phyloP scores from a whole-genome alignment of 2,113 vertebrate genomes.

The Pomatorhinus ruficollis region DNA sequence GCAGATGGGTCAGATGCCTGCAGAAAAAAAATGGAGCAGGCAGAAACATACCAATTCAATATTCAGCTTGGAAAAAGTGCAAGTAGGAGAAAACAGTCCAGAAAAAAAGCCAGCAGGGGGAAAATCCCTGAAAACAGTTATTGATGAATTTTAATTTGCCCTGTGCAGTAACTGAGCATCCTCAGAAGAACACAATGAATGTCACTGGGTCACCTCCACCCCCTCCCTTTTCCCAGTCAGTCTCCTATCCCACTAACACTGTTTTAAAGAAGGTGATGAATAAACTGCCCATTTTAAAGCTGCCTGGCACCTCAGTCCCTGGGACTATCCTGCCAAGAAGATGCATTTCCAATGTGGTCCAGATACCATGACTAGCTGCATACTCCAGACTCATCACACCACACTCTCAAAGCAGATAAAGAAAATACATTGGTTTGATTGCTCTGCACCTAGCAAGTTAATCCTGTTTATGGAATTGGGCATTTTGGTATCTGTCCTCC shows the following conservation, averaged over 20 bases:
- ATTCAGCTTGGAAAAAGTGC: conserved; percentile 4
- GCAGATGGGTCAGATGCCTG: neutral
- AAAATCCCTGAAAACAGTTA: neutral
- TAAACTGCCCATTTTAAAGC: neutral
- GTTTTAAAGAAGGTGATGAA: neutral
- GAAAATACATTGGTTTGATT: neutral
- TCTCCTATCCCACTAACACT: neutral
- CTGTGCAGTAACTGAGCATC: neutral
- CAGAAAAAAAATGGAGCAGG: neutral
- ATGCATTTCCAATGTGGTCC: neutral
- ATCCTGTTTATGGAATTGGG: neutral
- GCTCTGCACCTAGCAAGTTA: neutral
- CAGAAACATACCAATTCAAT: neutral
- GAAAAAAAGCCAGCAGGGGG: neutral
- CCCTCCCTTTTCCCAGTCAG: accelerated
- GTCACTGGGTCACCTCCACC: neutral
- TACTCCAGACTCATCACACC: neutral
- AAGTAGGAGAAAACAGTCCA: neutral
- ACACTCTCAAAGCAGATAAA: neutral
- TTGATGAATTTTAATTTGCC: neutral
- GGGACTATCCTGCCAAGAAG: neutral
- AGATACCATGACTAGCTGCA: neutral
- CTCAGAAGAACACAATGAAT: neutral
- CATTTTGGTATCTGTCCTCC: neutral
- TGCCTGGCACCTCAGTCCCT: neutral